Conservation (phyloP, 2,797 vertebrate species). For the Acipenser transmontanus region DNA sequence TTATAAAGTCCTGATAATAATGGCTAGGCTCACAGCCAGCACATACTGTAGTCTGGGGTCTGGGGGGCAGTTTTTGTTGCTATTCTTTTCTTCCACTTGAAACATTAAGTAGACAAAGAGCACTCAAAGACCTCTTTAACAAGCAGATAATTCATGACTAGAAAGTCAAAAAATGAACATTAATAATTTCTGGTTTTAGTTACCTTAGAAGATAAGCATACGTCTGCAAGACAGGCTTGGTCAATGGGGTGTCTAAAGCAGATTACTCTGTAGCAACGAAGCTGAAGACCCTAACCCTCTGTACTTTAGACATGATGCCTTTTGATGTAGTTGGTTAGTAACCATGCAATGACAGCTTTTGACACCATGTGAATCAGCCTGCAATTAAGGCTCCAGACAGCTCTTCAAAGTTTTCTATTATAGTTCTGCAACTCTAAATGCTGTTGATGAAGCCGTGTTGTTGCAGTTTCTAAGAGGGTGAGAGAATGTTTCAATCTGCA, state of each 20-base stretch:
- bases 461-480: not conserved
- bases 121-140: not conserved
- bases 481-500: not conserved
- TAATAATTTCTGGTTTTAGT: conserved; percentile 2
- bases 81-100: too few relatives aligned
- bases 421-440: conserved; percentile 1
- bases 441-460: not conserved
- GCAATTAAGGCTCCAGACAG: conserved; percentile 3
- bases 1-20: too few relatives aligned
- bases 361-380: not conserved
- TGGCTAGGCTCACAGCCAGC: too few relatives aligned
- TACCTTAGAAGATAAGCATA: not conserved
- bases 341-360: not conserved
- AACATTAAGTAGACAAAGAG: too few relatives aligned
- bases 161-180: not conserved
- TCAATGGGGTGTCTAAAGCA: not conserved
- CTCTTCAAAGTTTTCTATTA: not conserved
- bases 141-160: not conserved
- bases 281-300: not conserved
- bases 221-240: not conserved
- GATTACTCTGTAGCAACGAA: not conserved
- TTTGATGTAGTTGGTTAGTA: not conserved
- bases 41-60: too few relatives aligned
- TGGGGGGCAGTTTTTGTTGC: too few relatives aligned
- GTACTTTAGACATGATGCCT: not conserved